These are phyloP conservation scores for Anser cygnoides DNA, from an alignment of 2,113 vertebrate species.

Conservation along the genomic window DNA sequence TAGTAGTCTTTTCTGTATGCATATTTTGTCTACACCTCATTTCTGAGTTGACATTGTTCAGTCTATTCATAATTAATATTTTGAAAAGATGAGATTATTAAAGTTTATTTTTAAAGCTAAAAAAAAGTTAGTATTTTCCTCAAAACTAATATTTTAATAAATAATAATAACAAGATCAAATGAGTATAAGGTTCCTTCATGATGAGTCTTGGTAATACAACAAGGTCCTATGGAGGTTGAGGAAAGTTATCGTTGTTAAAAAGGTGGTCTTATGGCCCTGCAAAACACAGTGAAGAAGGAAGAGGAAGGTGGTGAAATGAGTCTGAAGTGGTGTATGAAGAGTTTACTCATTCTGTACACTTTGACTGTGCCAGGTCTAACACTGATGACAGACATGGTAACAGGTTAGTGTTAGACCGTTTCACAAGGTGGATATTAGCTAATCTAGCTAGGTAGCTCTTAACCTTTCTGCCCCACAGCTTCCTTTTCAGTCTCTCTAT, in stretches of 20 bases:
- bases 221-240: background rate
- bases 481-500: background rate
- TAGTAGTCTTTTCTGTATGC: background rate
- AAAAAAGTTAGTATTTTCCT: background rate
- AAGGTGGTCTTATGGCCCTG: background rate
- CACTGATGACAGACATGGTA: background rate
- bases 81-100: background rate
- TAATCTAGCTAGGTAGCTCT: background rate
- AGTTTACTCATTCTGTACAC: background rate
- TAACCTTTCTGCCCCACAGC: background rate
- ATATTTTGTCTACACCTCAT: background rate
- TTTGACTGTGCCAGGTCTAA: background rate
- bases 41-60: background rate
- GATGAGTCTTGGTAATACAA: background rate
- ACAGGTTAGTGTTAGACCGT: background rate
- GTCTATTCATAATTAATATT: background rate
- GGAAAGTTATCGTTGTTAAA: background rate
- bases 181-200: background rate
- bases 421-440: background rate
- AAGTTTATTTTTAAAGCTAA: background rate
- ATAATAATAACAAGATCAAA: background rate
- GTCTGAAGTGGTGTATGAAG: background rate
- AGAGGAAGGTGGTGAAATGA: background rate
- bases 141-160: background rate
- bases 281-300: background rate